Conservation (phyloP, 2,888 invertebrate species). For the Malthinus flaveolus region DNA sequence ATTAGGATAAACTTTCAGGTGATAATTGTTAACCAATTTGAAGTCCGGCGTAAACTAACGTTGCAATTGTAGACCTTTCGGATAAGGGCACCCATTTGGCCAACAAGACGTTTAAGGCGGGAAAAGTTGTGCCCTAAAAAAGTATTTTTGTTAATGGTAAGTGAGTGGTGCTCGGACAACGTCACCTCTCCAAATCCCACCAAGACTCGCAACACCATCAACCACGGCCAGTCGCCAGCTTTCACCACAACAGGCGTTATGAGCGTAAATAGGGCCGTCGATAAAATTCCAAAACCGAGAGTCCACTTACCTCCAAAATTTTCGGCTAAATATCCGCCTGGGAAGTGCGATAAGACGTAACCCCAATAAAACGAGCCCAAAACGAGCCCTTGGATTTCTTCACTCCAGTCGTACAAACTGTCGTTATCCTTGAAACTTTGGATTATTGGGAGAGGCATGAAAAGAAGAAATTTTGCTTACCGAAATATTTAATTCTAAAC, state of each 20-base stretch:
- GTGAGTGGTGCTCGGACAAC: not conserved
- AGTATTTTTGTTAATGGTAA: not conserved
- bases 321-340: constrained; percentile 75
- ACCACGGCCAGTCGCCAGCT: constrained; percentile 64
- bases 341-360: constrained; percentile 77
- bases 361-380: constrained; percentile 82
- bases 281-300: constrained; percentile 73
- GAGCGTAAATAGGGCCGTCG: constrained; percentile 75
- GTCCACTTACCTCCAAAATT: constrained; percentile 79
- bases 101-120: constrained; percentile 25
- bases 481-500: no score
- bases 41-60: constrained; percentile 31
- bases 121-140: constrained; percentile 29
- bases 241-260: constrained; percentile 72
- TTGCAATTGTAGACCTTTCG: constrained; percentile 30
- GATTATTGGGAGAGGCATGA: no score
- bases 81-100: constrained; percentile 34
- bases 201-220: constrained; percentile 70
- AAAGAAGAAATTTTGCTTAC: no score
- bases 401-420: constrained; percentile 62
- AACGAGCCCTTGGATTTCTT: constrained; percentile 71
- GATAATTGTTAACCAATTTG: constrained; percentile 1
- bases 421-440: not conserved
- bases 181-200: constrained; percentile 60
- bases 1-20: not conserved